Conservation (phyloP, 2,797 vertebrate genomes). For the Hyperoplus immaculatus region DNA sequence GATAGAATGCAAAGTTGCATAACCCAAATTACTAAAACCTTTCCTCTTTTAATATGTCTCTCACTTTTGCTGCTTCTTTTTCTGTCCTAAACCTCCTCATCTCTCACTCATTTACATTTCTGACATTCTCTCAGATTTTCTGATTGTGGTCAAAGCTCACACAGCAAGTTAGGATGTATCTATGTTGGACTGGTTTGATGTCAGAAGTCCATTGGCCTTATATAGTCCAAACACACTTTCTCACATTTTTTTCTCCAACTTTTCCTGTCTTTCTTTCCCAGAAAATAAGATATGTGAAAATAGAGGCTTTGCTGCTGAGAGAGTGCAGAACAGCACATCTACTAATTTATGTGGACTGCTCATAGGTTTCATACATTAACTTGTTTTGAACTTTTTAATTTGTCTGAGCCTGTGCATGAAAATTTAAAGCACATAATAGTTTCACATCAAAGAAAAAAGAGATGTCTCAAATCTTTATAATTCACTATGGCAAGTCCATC, state of each 20-base stretch:
- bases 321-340: not conserved
- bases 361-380: not conserved
- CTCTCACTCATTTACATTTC: conserved; percentile 24
- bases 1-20: conserved; percentile 45
- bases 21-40: conserved; percentile 45
- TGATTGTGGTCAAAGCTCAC: not conserved
- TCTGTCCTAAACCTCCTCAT: conserved; percentile 7
- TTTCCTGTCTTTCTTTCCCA: not conserved
- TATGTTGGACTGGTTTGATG: not conserved
- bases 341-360: not conserved
- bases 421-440: not conserved
- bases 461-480: not conserved
- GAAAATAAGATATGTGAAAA: not conserved
- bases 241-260: not conserved
- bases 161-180: not conserved
- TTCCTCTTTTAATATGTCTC: conserved; percentile 59
- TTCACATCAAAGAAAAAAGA: not conserved
- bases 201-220: conserved; percentile 9
- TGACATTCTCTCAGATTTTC: not conserved
- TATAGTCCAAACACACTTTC: not conserved
- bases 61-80: conserved; percentile 27
- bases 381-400: not conserved
- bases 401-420: not conserved
- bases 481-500: not conserved
- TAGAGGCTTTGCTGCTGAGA: not conserved